A percentile compares a stretch with the other conserved stretches of the same genome.
phyloP scores from a whole-genome alignment of 2,888 invertebrate species.

The Amphimallon solstitiale region DNA sequence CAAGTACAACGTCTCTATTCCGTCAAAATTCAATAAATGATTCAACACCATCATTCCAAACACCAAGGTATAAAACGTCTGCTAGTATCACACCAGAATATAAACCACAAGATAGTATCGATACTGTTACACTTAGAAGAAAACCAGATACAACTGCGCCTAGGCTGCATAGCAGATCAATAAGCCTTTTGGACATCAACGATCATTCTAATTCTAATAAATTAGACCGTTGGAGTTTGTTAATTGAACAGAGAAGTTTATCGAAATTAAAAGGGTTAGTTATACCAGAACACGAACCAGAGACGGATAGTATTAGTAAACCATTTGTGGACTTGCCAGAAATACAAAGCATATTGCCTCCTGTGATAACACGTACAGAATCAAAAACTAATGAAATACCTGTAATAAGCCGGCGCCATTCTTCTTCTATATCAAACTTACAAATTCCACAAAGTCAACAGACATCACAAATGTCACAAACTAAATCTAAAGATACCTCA shows the following conservation, averaged over 20 bases:
- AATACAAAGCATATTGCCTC: conserved; percentile 71
- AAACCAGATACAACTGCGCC: conserved; percentile 44
- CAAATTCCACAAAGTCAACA: background rate
- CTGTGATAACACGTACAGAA: conserved; percentile 11
- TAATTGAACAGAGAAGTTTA: conserved; percentile 84
- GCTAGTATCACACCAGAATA: conserved; percentile 15
- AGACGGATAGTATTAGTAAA: conserved; percentile 69
- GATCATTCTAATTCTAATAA: conserved; percentile 51
- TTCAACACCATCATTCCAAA: conserved; percentile 7
- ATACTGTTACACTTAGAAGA: conserved; percentile 9
- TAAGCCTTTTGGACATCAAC: conserved; percentile 64
- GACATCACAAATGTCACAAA: too few species aligned
- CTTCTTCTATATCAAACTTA: conserved; percentile 1
- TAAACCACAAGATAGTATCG: background rate
- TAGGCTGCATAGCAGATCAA: conserved; percentile 63
- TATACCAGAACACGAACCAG: conserved; percentile 79
- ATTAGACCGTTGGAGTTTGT: conserved; percentile 71
- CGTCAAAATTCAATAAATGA: conserved; percentile 11
- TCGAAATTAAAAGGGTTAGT: conserved; percentile 88
- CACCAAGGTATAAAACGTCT: conserved; percentile 1
- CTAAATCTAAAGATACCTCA: background rate
- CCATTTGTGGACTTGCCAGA: conserved; percentile 80
- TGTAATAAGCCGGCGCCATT: conserved; percentile 8
- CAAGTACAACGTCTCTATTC: background rate
- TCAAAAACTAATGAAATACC: background rate